These are phyloP conservation scores for Xenotilapia flavipinnis DNA, from an alignment of 2,113 vertebrate genomes.

Conservation along the genomic window DNA sequence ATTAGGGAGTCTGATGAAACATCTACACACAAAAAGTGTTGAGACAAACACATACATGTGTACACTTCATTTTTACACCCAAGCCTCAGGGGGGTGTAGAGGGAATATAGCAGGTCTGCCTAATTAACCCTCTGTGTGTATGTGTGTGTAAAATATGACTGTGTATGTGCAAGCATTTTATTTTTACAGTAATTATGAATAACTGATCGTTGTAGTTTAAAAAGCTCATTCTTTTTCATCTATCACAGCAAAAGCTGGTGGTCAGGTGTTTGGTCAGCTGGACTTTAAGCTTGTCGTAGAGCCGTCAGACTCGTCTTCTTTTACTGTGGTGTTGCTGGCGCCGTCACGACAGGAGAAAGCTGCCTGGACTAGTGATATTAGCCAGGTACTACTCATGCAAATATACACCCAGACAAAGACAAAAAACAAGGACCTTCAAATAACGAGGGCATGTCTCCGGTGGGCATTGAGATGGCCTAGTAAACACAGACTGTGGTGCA, in stretches of 20 bases:
- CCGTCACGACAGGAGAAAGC: constrained; percentile 96
- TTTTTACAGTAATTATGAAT: neutral
- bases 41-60: neutral
- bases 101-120: neutral
- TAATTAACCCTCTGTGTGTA: constrained; percentile 22
- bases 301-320: constrained; percentile 79
- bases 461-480: constrained; percentile 37
- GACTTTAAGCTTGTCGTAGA: constrained; percentile 97
- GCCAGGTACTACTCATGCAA: constrained; percentile 79
- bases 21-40: neutral
- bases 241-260: constrained; percentile 81
- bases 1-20: neutral
- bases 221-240: neutral
- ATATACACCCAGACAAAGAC: constrained; percentile 19
- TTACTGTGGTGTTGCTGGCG: constrained; percentile 90
- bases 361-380: constrained; percentile 97
- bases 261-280: constrained; percentile 92
- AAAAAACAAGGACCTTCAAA: constrained; percentile 44
- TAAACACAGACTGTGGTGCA: constrained; percentile 52
- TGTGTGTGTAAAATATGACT: neutral
- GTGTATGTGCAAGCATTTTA: neutral
- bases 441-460: constrained; percentile 5
- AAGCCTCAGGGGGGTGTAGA: neutral
- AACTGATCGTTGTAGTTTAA: neutral
- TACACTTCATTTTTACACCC: neutral